These are phyloP conservation scores for Rhinopomastus cyanomelas DNA, from an alignment of 2,113 vertebrate genomes.

Conservation along the genomic window DNA sequence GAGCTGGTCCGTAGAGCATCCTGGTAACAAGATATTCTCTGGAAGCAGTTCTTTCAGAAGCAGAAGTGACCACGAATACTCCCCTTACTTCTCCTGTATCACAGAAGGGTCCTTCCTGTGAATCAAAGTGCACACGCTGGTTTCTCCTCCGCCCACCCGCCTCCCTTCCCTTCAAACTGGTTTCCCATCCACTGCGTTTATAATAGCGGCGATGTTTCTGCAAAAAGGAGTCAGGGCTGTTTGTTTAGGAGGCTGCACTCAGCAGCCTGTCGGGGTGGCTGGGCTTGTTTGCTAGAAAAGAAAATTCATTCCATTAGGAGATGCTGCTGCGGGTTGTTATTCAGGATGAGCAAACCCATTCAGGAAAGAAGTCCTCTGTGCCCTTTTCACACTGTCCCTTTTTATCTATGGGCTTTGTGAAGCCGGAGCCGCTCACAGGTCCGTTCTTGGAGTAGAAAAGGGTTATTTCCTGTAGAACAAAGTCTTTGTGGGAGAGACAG, in stretches of 20 bases:
- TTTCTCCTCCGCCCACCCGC: background rate
- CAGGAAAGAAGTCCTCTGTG: constrained; percentile 1
- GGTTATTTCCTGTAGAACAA: constrained; percentile 46
- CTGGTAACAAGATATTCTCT: background rate
- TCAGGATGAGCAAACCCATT: constrained; percentile 49
- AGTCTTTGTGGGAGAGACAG: background rate
- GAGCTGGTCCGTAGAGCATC: background rate
- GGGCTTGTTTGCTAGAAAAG: constrained; percentile 2
- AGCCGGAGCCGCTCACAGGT: background rate
- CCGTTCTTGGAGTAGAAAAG: constrained; percentile 7
- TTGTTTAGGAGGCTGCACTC: constrained; percentile 34
- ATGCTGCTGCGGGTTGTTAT: constrained; percentile 28
- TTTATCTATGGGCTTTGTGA: background rate
- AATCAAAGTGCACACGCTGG: background rate
- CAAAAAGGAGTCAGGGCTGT: background rate
- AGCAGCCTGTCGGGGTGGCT: constrained; percentile 14
- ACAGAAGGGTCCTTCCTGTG: background rate
- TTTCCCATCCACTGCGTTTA: constrained; percentile 33
- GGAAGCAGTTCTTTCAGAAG: background rate
- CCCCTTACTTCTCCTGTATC: background rate
- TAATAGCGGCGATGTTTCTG: constrained; percentile 24
- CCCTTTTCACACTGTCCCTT: constrained; percentile 19
- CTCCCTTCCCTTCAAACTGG: background rate
- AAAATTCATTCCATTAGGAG: constrained; percentile 17
- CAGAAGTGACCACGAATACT: background rate